Base-by-base conservation (phyloP, 2,113 vertebrate genomes). In the Orycteropus afer region DNA sequence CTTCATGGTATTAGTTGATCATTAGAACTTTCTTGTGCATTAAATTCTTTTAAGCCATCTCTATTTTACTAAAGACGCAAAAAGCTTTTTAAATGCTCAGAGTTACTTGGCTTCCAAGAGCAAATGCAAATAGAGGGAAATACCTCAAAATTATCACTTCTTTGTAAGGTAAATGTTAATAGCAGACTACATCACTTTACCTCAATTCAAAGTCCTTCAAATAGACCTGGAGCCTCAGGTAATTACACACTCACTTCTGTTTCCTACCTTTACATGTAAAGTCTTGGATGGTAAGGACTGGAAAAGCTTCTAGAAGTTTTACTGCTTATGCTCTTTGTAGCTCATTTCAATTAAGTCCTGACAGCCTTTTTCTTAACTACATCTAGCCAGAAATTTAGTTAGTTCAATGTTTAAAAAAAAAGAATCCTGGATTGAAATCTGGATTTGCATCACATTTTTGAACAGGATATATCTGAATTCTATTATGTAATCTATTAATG, bases 101-200 rank as follows among this genome's bases (percentile, higher is more conserved):
- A 67, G 15, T 45, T 92, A 76, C 45, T 95, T 91, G 78, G 67
- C 80, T 90, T 91, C 79, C 37, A 78, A 84, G 59, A 83, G 63
- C n/a, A 89, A 94, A 94, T 61, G 65, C 29, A 94, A 90, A 88
- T 92, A 27, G 40, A 95, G 27, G 40, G 71, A 83, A 97, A 79
- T 65, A 78, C 20, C n/a, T 92, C 82, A 77, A 59, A 96, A 96
- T 89, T 29, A 93, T 90, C 67, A 42, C 53, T 86, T 81, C 55
- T 91, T 96, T 86, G 14, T 73, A 82, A 27, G 7, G 17, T 95
- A 37, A 57, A 83, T 57, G 22, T 74, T 81, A 93, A 91, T 12
- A 76, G 63, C 13, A 61, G 61, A 85, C 90, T 80, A 47, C 4
- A 29, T n/a, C 51, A 29, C 67, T 96, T 89, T 20, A 32, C 42